Evolutionary conservation across 2,113 vertebrate species (phyloP).

Genomic region (Dromas ardeola): DNA sequence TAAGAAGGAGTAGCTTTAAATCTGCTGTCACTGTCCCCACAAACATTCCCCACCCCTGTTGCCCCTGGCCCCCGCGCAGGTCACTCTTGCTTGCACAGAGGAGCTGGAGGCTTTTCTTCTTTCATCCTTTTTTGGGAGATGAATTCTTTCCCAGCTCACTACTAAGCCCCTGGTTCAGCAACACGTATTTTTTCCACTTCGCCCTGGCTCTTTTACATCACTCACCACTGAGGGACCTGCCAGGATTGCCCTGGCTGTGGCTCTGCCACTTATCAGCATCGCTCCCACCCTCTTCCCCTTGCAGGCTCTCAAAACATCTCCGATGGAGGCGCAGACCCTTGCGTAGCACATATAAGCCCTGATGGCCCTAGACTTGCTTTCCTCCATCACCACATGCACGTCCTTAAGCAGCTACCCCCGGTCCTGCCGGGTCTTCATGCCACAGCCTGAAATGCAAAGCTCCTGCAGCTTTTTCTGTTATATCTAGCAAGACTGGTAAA

Average conservation of each 20-base stretch:
- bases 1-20: neutral
- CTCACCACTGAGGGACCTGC: neutral
- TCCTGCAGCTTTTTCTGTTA: neutral
- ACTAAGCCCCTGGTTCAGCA: slow-evolving; percentile 16
- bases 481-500: neutral
- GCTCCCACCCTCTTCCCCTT: neutral
- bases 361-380: neutral
- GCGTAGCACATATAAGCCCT: neutral
- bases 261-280: neutral
- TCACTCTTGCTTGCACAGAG: neutral
- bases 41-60: neutral
- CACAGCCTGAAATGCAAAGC: neutral
- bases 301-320: neutral
- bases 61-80: neutral
- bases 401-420: neutral
- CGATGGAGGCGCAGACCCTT: neutral
- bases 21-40: neutral
- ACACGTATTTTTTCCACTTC: neutral
- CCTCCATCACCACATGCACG: neutral
- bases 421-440: neutral
- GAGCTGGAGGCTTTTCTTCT: neutral
- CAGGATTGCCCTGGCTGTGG: neutral
- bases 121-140: slow-evolving; percentile 14
- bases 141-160: slow-evolving; percentile 18
- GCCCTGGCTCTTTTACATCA: neutral